phyloP scores from a whole-genome alignment of 1,140 invertebrate genomes.

The Drosophila gunungcola region DNA sequence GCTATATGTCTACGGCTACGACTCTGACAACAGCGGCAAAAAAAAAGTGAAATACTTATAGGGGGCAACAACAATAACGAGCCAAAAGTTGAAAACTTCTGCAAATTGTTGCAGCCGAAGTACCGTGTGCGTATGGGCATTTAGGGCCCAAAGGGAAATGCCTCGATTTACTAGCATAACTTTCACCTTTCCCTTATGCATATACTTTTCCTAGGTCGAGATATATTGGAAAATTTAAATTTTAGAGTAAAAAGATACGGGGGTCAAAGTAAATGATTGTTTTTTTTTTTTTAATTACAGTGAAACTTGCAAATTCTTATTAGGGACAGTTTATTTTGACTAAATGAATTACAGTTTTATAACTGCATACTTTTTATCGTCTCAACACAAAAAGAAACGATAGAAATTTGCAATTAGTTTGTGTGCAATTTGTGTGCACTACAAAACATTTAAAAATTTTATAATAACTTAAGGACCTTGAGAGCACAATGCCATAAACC shows the following conservation, averaged over 20 bases:
- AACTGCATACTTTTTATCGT: slow-evolving; percentile 9
- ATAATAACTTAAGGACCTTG: not conserved
- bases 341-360: slow-evolving; percentile 7
- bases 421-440: not conserved
- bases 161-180: not conserved
- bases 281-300: not conserved
- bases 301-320: not conserved
- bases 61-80: slow-evolving; percentile 39
- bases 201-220: not conserved
- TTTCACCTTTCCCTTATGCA: not conserved
- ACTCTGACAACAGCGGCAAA: slow-evolving; percentile 32
- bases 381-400: slow-evolving; percentile 2
- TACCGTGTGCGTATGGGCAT: slow-evolving; percentile 30
- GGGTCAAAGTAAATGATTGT: too few relatives aligned
- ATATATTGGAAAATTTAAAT: too few relatives aligned
- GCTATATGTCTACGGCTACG: slow-evolving; percentile 66
- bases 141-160: not conserved
- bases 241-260: too few relatives aligned
- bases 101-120: slow-evolving; percentile 32
- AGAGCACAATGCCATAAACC: not conserved
- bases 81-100: slow-evolving; percentile 49
- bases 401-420: slow-evolving; percentile 1
- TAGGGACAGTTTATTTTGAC: slow-evolving; percentile 21
- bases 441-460: not conserved
- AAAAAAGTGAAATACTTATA: slow-evolving; percentile 39